Evolutionary conservation across 2,797 vertebrate genomes (phyloP), one percentile per base, ranked within the genome.

Genomic region (Cirrhinus molitorella): DNA sequence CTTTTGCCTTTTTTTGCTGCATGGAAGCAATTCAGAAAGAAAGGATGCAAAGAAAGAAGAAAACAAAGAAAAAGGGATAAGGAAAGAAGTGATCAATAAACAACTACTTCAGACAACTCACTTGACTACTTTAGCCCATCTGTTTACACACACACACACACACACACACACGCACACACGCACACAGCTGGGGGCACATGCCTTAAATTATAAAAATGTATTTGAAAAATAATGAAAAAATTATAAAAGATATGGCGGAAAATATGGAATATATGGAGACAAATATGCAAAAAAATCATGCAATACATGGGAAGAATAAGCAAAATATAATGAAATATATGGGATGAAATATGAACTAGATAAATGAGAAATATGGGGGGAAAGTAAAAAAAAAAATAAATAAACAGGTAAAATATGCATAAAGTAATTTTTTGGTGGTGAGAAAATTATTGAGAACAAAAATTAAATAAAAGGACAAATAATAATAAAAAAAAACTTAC

Each of bases 11-110:
- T n/a, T 86, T 68, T 74, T 72, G 12, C 47, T 45, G 57, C 47
- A 76, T 31, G 75, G 71, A 79, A 80, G 86, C 80, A 49, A 51
- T 85, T 88, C 83, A 79, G 49, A 71, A 55, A 72, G 68, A 81
- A n/a, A 79, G 21, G 37, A 63, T 40, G 11, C 17, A 57, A 7
- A 53, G 40, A 66, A 28, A 75, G 67, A 25, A 75, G 68, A 23
- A 83, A 70, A 80, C 37, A 7, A 78, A 80, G n/a, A 43, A 37
- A 65, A 21, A 83, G 16, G 70, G 55, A 74, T n/a, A 78, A 61
- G 23, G 47, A 76, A 72, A 83, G 25, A 90, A 84, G 85, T 87
- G 89, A 89, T 90, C 89, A 74, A 90, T 89, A 89, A 59, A 87
- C 87, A 85, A 85, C 83, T 80, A 89, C 70, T 88, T 88, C 77